Base-by-base conservation (phyloP, 2,888 invertebrate genomes). In the Zaprionus bogoriensis region DNA sequence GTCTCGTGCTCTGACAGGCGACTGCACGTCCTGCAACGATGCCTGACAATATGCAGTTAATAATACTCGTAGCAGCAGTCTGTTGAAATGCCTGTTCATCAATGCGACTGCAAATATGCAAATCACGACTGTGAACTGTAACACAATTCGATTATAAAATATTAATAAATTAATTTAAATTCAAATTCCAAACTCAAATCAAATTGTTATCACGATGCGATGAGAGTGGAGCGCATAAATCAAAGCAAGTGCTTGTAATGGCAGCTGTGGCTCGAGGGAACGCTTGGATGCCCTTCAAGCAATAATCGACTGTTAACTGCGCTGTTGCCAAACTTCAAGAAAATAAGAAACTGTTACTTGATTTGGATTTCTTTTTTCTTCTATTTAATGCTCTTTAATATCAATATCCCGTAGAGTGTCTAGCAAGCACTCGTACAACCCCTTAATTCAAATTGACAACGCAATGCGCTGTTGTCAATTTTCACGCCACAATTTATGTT, bases 161-260 rank as follows among this genome's bases (percentile, higher is more conserved):
- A 86, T 82, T 80, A 77, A 82, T 80, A 69, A 74, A 81, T 86
- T 80, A 77, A 80, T 83, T 86, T 70, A 57, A 60, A 65, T 63
- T 60, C 55, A 73, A 71, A 72, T 41, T 20, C 22, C 20, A 22
- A 22, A 41, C 20, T 22, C 6, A 41, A 41, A 41, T 17, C 7
- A 17, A 36, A 17, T 74, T 65, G 64, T 65, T 72, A 57, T 69
- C 63, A 46, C 25, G 20, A 25, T n/a, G n/a, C n/a, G n/a, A n/a
- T n/a, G n/a, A 25, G 48, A 38, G 27, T 27, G 25, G 23, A n/a
- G 20, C 41, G 20, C 22, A 32, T 32, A 14, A 32, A 32, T 32
- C 32, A 36, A 36, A 36, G 32, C 14, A 17, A 36, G 32, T 9
- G 1, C 14, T 1, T 1, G 32, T 30, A 30, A 30, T 30, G 30